Conservation (phyloP, 2,797 vertebrate species). For the Chaetodon trifasciatus region DNA sequence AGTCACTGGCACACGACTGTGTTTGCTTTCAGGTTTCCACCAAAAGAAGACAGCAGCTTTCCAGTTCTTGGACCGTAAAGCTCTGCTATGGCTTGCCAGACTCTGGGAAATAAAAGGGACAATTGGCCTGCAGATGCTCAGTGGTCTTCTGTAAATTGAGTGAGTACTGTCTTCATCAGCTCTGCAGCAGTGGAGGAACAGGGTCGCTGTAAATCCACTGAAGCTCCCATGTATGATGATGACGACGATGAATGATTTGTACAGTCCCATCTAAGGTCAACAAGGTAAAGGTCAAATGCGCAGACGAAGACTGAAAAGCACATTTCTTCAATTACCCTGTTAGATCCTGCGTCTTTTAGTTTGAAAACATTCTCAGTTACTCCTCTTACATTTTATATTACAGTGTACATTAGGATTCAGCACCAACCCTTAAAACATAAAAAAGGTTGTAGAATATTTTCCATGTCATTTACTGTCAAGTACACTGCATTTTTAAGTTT, state of each 20-base stretch:
- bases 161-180: slow-evolving; percentile 47
- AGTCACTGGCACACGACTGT: slow-evolving; percentile 40
- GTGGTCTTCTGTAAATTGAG: slow-evolving; percentile 51
- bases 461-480: slow-evolving; percentile 62
- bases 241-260: slow-evolving; percentile 12
- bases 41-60: slow-evolving; percentile 58
- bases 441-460: slow-evolving; percentile 53
- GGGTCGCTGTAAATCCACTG: slow-evolving; percentile 9
- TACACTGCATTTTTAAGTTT: slow-evolving; percentile 64
- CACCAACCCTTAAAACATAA: slow-evolving; percentile 24
- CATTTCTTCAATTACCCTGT: background rate
- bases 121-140: slow-evolving; percentile 64
- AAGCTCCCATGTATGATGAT: slow-evolving; percentile 12
- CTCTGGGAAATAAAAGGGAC: slow-evolving; percentile 61
- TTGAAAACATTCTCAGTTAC: slow-evolving; percentile 14
- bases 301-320: background rate
- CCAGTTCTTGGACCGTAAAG: slow-evolving; percentile 59
- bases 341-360: background rate
- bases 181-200: slow-evolving; percentile 29
- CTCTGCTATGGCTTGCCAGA: slow-evolving; percentile 60
- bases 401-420: slow-evolving; percentile 44
- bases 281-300: background rate
- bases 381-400: background rate
- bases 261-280: background rate
- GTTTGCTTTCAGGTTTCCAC: slow-evolving; percentile 64